These are phyloP conservation scores for Amphiprion ocellaris DNA, from an alignment of 2,113 vertebrate genomes.

Conservation along the genomic window DNA sequence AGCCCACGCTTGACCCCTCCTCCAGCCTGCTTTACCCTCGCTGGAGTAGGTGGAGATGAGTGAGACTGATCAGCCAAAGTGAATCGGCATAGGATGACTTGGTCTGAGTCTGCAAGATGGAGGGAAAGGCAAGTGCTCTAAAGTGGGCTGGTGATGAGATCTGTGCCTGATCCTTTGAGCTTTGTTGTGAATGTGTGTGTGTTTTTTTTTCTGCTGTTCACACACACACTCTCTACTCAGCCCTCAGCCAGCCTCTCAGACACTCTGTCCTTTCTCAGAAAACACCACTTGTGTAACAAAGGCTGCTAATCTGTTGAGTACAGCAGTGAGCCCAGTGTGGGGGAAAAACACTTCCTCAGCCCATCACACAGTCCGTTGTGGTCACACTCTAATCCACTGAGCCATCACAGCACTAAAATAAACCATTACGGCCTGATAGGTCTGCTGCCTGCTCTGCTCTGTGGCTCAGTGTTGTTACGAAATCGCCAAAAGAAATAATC, in stretches of 20 bases:
- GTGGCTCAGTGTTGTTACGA: neutral
- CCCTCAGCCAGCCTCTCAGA: conserved; percentile 65
- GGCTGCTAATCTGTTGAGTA: conserved; percentile 77
- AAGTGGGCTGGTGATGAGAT: conserved; percentile 67
- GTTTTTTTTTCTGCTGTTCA: neutral
- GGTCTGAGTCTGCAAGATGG: conserved; percentile 49
- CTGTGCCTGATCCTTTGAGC: conserved; percentile 53
- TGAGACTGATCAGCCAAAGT: conserved; percentile 25
- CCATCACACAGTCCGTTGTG: conserved; percentile 66
- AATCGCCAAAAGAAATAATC: conserved; percentile 18
- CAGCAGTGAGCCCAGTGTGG: conserved; percentile 62
- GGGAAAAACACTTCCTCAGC: conserved; percentile 64
- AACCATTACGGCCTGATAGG: conserved; percentile 64
- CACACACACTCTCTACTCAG: conserved; percentile 49
- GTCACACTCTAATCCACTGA: conserved; percentile 75
- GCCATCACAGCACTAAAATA: conserved; percentile 72
- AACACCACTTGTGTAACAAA: conserved; percentile 76
- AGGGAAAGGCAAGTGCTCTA: conserved; percentile 32
- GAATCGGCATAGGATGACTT: conserved; percentile 1
- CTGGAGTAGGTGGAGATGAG: conserved; percentile 35
- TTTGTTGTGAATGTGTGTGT: conserved; percentile 29
- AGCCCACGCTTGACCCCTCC: conserved; percentile 65
- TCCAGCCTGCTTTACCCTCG: conserved; percentile 12
- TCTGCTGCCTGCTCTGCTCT: conserved; percentile 23
- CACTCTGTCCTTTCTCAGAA: conserved; percentile 68